These are phyloP conservation scores for Lindbergichthys nudifrons DNA, from an alignment of 2,797 vertebrate species.

Conservation along the genomic window DNA sequence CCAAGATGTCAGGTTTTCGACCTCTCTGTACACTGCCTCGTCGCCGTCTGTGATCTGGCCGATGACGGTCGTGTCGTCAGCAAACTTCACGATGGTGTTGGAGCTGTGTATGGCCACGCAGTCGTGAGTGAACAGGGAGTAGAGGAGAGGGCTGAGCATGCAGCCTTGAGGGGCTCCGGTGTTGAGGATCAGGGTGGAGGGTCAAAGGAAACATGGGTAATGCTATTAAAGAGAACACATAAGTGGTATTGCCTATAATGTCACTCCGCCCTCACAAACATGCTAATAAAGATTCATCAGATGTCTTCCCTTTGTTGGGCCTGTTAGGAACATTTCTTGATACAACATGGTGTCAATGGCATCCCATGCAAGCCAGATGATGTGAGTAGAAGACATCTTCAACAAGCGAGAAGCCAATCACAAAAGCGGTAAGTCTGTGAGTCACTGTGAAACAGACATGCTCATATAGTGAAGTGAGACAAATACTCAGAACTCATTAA, in stretches of 20 bases:
- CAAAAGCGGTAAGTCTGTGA: constrained; percentile 24
- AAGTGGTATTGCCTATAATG: not conserved
- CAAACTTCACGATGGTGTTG: no score
- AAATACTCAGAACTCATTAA: no score
- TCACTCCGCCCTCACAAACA: not conserved
- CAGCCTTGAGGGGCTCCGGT: no score
- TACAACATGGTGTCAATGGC: not conserved
- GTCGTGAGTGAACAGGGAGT: no score
- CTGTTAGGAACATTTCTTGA: not conserved
- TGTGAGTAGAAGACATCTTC: constrained; percentile 3
- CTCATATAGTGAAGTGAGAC: not conserved
- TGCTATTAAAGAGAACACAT: not conserved
- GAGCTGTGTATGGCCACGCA: no score
- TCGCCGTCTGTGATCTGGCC: no score
- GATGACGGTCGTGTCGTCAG: no score
- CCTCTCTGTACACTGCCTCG: no score
- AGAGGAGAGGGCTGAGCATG: no score
- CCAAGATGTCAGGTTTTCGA: no score
- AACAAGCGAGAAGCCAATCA: constrained; percentile 27
- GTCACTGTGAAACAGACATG: constrained; percentile 19
- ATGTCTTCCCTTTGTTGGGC: not conserved
- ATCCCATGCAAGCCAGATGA: constrained; percentile 5
- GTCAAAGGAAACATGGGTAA: no score
- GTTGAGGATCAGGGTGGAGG: no score
- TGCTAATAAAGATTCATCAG: not conserved